These are phyloP conservation scores for Drosophila elegans DNA, from an alignment of 1,140 invertebrate species.

Conservation along the genomic window DNA sequence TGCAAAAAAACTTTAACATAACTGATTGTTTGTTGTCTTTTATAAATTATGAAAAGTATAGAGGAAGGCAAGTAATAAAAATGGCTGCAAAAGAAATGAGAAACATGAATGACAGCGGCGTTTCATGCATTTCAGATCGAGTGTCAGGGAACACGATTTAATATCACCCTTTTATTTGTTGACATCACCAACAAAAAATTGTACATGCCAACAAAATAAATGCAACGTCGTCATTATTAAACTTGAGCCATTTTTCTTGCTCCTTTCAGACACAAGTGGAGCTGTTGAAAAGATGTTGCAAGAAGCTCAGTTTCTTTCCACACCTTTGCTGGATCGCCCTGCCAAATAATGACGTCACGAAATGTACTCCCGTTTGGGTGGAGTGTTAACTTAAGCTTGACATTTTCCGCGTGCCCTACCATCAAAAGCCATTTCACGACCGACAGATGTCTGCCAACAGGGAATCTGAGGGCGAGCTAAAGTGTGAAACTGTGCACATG, in stretches of 20 bases:
- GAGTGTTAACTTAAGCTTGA: conserved; percentile 10
- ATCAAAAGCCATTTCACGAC: conserved; percentile 16
- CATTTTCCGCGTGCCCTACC: conserved; percentile 12
- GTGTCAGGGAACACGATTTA: not conserved
- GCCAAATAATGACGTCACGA: conserved; percentile 23
- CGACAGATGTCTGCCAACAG: conserved; percentile 27
- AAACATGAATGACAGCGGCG: conserved; percentile 12
- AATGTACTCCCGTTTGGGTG: conserved; percentile 16
- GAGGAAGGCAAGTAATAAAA: no score
- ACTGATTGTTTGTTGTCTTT: no score
- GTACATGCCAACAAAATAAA: not conserved
- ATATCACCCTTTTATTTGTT: not conserved
- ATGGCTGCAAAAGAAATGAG: not conserved
- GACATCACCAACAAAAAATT: not conserved
- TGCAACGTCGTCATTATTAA: conserved; percentile 33
- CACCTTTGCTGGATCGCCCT: not conserved
- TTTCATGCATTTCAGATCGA: conserved; percentile 2
- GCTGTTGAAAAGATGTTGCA: conserved; percentile 20
- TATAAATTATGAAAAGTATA: no score
- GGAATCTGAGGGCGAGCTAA: conserved; percentile 12
- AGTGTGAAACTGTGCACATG: conserved; percentile 32
- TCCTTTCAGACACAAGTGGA: conserved; percentile 7
- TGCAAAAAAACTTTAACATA: no score
- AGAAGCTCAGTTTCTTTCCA: not conserved
- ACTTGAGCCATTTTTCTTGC: not conserved